Percentiles rank a stretch among this genome's conserved stretches.
Conservation (phyloP, 2,113 vertebrate species). For the Gymnorhina tibicen region DNA sequence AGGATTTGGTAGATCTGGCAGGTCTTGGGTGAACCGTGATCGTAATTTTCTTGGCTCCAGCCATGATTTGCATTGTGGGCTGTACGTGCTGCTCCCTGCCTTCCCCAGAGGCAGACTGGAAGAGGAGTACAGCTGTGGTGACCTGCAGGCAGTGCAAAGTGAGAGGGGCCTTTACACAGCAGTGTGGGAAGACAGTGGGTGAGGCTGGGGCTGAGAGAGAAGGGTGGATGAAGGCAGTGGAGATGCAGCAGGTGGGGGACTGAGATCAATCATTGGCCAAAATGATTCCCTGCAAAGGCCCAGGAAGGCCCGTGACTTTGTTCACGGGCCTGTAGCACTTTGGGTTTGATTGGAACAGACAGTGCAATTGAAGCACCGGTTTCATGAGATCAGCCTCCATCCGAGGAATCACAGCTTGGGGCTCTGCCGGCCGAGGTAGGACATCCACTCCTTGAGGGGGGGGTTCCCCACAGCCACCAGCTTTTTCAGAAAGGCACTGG, state of each 20-base stretch:
- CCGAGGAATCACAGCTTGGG: conserved; percentile 75
- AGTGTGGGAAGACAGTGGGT: background rate
- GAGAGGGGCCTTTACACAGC: background rate
- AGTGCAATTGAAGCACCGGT: background rate
- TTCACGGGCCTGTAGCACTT: background rate
- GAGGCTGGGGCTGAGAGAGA: background rate
- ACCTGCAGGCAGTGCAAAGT: background rate
- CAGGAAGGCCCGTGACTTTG: background rate
- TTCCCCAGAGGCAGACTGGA: background rate
- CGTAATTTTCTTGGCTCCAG: background rate
- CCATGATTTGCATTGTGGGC: background rate
- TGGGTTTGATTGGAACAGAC: background rate
- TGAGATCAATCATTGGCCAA: background rate
- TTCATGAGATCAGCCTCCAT: background rate
- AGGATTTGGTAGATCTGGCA: background rate
- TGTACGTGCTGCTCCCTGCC: background rate
- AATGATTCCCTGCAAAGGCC: background rate
- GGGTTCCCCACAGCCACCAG: conserved; percentile 83
- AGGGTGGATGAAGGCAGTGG: background rate
- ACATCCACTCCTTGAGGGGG: conserved; percentile 82
- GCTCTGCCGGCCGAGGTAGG: conserved; percentile 48
- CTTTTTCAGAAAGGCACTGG: conserved; percentile 79
- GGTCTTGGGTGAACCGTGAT: background rate
- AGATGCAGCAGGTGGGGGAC: background rate
- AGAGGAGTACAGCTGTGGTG: background rate